Evolutionary conservation across 2,797 vertebrate genomes (phyloP).

Genomic region (Pseudomugil tenellus): DNA sequence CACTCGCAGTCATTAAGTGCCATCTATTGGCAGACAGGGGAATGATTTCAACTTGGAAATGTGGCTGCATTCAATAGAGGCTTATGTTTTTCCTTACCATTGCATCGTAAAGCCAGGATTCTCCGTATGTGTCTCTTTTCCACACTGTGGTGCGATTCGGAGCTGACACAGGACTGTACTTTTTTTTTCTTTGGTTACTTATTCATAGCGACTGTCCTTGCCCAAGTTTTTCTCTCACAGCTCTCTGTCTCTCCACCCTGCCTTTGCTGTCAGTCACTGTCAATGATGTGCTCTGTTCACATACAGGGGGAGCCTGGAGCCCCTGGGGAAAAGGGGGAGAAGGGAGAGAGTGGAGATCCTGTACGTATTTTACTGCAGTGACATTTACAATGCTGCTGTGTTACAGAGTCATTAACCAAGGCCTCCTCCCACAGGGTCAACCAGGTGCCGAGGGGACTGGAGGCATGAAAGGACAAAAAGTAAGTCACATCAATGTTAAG

Average conservation of each 20-base stretch:
- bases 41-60: conserved; percentile 43
- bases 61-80: conserved; percentile 69
- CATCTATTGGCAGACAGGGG: conserved; percentile 78
- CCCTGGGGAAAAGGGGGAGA: conserved; percentile 82
- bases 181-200: conserved; percentile 30
- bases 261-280: conserved; percentile 63
- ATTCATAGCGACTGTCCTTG: conserved; percentile 32
- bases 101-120: conserved; percentile 19
- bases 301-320: conserved; percentile 82
- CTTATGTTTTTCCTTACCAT: conserved; percentile 36
- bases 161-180: conserved; percentile 8
- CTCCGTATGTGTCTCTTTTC: conserved; percentile 10
- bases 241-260: conserved; percentile 24
- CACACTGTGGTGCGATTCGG: conserved; percentile 11
- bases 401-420: conserved; percentile 73
- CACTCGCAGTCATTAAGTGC: conserved; percentile 80
- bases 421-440: conserved; percentile 78
- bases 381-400: conserved; percentile 59
- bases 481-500: conserved; percentile 76
- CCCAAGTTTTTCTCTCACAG: conserved; percentile 26
- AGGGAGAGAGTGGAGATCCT: conserved; percentile 86
- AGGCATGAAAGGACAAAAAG: conserved; percentile 87
- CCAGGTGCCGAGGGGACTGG: conserved; percentile 76
- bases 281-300: conserved; percentile 58
- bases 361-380: conserved; percentile 82